Percentiles rank a stretch among this genome's conserved stretches.
Evolutionary conservation across 1,140 invertebrate genomes (phyloP).

Genomic region (Ylistrum balloti): DNA sequence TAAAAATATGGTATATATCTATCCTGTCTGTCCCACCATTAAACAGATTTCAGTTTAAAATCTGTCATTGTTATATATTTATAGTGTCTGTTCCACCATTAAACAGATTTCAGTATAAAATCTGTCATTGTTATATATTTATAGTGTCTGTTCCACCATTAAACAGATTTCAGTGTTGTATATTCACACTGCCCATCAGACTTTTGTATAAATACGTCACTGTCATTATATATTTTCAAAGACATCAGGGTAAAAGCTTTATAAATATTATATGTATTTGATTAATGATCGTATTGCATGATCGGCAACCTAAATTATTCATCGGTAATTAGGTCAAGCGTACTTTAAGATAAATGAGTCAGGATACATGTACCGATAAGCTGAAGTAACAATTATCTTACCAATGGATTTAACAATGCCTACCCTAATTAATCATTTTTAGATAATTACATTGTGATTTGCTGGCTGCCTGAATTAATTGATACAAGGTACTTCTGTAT

Average conservation of each 20-base stretch:
- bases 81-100: too few relatives aligned
- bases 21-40: too few relatives aligned
- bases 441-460: constrained; percentile 40
- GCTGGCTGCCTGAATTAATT: not conserved
- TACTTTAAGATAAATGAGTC: constrained; percentile 40
- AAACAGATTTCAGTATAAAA: too few relatives aligned
- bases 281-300: not conserved
- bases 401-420: not conserved
- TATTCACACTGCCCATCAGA: too few relatives aligned
- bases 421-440: constrained; percentile 7
- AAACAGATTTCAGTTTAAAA: too few relatives aligned
- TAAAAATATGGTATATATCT: too few relatives aligned
- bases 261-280: not conserved
- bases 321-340: constrained; percentile 23
- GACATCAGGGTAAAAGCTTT: too few relatives aligned
- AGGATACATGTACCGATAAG: not conserved
- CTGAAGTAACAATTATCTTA: constrained; percentile 20
- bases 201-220: too few relatives aligned
- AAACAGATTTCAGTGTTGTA: not conserved
- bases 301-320: not conserved
- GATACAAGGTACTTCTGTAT: not conserved
- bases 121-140: too few relatives aligned
- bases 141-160: too few relatives aligned
- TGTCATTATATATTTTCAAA: too few relatives aligned
- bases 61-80: too few relatives aligned